phyloP scores from a whole-genome alignment of 2,888 invertebrate genomes.

The Nomada lathburiana region DNA sequence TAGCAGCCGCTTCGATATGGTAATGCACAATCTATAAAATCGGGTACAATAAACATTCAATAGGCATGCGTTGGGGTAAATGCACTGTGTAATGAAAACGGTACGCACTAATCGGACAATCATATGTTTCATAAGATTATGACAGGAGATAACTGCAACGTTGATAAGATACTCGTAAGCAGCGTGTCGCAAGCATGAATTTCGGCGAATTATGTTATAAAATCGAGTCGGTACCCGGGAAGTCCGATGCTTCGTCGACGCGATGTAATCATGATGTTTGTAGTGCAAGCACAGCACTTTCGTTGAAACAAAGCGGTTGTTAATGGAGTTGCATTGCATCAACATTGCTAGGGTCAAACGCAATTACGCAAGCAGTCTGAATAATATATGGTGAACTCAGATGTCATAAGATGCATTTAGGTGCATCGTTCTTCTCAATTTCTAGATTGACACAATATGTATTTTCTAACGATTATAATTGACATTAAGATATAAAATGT shows the following conservation, averaged over 20 bases:
- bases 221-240: constrained; percentile 17
- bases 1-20: too few relatives aligned
- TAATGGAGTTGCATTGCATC: constrained; percentile 30
- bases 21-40: too few relatives aligned
- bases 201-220: constrained; percentile 32
- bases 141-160: neutral
- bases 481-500: too few relatives aligned
- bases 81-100: too few relatives aligned
- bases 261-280: constrained; percentile 27
- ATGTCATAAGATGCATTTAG: neutral
- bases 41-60: too few relatives aligned
- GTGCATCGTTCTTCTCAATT: too few relatives aligned
- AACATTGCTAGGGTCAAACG: constrained; percentile 8
- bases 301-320: constrained; percentile 35
- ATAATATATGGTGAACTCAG: neutral
- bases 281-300: constrained; percentile 32
- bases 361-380: constrained; percentile 10
- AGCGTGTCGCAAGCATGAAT: constrained; percentile 6
- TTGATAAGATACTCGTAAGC: neutral
- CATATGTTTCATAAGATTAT: too few relatives aligned
- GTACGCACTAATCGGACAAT: too few relatives aligned
- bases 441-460: too few relatives aligned
- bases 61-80: too few relatives aligned
- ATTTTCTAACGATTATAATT: too few relatives aligned
- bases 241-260: constrained; percentile 52